Percentiles rank a stretch among this genome's conserved stretches.
Conservation (phyloP, 2,888 invertebrate genomes). For the Portevinia maculata region DNA sequence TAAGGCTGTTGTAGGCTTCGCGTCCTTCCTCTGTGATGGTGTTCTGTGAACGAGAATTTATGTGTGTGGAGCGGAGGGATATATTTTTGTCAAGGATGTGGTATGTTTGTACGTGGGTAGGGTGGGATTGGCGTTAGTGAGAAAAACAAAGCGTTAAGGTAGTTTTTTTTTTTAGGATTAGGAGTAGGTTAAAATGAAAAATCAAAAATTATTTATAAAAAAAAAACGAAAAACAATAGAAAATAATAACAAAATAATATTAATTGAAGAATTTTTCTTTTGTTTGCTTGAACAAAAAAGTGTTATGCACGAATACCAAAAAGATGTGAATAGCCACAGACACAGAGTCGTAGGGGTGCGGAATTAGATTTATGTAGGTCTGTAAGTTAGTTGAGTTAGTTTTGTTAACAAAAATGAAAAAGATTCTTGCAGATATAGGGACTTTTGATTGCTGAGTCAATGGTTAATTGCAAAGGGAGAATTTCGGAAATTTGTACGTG, state of each 20-base stretch:
- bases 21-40: conserved; percentile 94
- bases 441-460: too few relatives aligned
- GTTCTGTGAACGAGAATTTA: conserved; percentile 85
- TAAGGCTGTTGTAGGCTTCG: conserved; percentile 95
- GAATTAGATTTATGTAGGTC: conserved; percentile 20
- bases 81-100: conserved; percentile 56
- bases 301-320: conserved; percentile 47
- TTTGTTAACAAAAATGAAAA: too few relatives aligned
- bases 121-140: conserved; percentile 75
- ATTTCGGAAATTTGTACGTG: too few relatives aligned
- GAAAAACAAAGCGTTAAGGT: conserved; percentile 74
- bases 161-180: conserved; percentile 71
- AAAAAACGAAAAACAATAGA: conserved; percentile 75
- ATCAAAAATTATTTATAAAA: conserved; percentile 77
- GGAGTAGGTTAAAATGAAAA: conserved; percentile 76
- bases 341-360: conserved; percentile 21
- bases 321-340: conserved; percentile 48
- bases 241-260: conserved; percentile 77
- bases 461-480: too few relatives aligned
- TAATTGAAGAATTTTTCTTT: conserved; percentile 49
- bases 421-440: too few relatives aligned
- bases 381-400: conserved; percentile 14
- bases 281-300: conserved; percentile 25
- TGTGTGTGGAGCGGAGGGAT: conserved; percentile 68
- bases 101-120: conserved; percentile 41